These are phyloP conservation scores for Lysandra bellargus DNA, from an alignment of 2,888 invertebrate species.

Conservation along the genomic window DNA sequence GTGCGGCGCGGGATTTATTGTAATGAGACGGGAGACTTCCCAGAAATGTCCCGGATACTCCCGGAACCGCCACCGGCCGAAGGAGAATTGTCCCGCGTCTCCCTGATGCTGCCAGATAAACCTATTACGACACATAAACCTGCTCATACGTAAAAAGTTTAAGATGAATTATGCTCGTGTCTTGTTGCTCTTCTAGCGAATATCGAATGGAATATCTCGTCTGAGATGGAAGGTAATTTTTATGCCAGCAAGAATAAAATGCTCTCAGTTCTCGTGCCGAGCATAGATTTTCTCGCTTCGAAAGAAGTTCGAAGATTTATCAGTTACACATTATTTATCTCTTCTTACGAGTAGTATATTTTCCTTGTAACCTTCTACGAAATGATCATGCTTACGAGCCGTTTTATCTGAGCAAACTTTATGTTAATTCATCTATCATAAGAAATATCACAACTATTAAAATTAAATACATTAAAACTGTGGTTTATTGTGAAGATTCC, in stretches of 20 bases:
- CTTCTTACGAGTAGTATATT: not conserved
- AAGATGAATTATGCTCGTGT: not conserved
- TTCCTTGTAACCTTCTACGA: not conserved
- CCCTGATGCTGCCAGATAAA: conserved; percentile 37
- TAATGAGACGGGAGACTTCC: conserved; percentile 69
- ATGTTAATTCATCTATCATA: not conserved
- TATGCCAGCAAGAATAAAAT: not conserved
- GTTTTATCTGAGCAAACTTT: not conserved
- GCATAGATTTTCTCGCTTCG: not conserved
- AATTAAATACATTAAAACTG: conserved; percentile 8
- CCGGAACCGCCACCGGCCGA: conserved; percentile 57
- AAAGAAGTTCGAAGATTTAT: not conserved
- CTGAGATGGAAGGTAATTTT: not conserved
- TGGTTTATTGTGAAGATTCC: not conserved
- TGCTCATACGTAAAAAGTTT: not conserved
- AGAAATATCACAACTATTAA: not conserved
- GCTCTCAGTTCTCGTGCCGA: not conserved
- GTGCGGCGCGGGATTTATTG: conserved; percentile 80
- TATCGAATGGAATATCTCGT: too few relatives aligned
- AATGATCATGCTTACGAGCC: not conserved
- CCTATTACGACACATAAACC: not conserved
- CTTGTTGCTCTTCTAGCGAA: not conserved
- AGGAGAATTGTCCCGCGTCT: conserved; percentile 13
- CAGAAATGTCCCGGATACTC: conserved; percentile 69
- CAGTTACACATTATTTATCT: not conserved